These are phyloP conservation scores for Drosophila mauritiana DNA, from an alignment of 1,140 invertebrate species.

Conservation along the genomic window DNA sequence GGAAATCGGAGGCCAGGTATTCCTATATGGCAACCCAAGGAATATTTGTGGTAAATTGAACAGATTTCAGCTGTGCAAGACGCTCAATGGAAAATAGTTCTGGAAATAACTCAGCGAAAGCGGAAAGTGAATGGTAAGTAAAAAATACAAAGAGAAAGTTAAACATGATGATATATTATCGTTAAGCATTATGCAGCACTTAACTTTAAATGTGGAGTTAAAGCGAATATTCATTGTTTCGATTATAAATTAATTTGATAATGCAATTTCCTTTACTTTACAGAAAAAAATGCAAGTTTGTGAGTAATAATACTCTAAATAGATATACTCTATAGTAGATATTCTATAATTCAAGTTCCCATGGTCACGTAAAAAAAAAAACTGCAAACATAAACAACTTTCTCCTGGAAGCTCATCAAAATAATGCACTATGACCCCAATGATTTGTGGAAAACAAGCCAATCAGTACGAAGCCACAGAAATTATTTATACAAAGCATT, in stretches of 20 bases:
- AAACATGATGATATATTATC: not conserved
- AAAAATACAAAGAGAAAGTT: not conserved
- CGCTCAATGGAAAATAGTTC: constrained; percentile 43
- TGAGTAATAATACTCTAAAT: too few relatives aligned
- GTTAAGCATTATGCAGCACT: too few relatives aligned
- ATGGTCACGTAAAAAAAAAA: not conserved
- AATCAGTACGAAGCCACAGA: not conserved
- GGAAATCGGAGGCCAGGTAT: constrained; percentile 34
- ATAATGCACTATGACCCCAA: constrained; percentile 28
- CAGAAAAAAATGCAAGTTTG: too few relatives aligned
- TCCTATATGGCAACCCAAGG: constrained; percentile 21
- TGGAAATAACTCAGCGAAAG: constrained; percentile 26
- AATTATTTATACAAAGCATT: constrained; percentile 39
- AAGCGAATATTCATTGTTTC: too few relatives aligned
- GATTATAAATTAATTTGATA: too few relatives aligned
- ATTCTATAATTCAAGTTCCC: too few relatives aligned
- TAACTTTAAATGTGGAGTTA: too few relatives aligned
- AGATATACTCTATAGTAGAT: too few relatives aligned
- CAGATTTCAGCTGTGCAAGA: constrained; percentile 63
- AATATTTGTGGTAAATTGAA: constrained; percentile 55
- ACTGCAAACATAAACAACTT: not conserved
- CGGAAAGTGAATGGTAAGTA: constrained; percentile 26
- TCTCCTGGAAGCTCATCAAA: constrained; percentile 25
- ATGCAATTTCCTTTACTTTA: too few relatives aligned
- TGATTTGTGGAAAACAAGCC: not conserved